Evolutionary conservation across 2,113 vertebrate genomes (phyloP).

Genomic region (Ictalurus furcatus): DNA sequence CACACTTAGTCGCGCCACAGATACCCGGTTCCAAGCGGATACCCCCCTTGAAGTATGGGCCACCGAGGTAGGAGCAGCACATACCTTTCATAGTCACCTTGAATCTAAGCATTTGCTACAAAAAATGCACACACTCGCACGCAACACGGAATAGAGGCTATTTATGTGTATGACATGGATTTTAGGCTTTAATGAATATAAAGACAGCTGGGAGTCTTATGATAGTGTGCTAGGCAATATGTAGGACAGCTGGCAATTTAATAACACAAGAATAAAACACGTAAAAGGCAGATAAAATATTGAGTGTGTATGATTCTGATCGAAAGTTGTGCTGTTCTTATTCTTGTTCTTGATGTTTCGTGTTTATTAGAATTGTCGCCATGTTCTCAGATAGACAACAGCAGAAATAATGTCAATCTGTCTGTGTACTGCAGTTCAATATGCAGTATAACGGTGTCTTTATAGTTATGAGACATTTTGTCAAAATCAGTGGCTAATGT

Average conservation of each 20-base stretch:
- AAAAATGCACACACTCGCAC: neutral
- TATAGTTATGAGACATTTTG: conserved; percentile 24
- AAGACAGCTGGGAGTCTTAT: neutral
- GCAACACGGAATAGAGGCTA: neutral
- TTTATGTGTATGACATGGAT: neutral
- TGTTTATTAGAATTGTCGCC: neutral
- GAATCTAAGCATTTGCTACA: neutral
- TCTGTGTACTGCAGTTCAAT: conserved; percentile 14
- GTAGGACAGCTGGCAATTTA: conserved; percentile 3
- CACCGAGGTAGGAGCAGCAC: neutral
- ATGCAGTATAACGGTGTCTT: neutral
- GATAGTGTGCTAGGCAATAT: neutral
- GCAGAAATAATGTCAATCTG: neutral
- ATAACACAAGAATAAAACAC: neutral
- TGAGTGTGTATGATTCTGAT: neutral
- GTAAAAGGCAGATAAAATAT: neutral
- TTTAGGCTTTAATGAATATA: neutral
- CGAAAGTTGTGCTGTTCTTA: neutral
- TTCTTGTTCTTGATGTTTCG: neutral
- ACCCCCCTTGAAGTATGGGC: neutral
- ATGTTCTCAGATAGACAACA: neutral
- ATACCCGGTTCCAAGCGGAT: neutral
- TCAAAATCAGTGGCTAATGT: neutral
- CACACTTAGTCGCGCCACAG: neutral
- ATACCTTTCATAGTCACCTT: conserved; percentile 31